Evolutionary conservation across 2,797 vertebrate species (phyloP), one percentile per base, ranked within the genome.

Genomic region (Epinephelus malabaricus): DNA sequence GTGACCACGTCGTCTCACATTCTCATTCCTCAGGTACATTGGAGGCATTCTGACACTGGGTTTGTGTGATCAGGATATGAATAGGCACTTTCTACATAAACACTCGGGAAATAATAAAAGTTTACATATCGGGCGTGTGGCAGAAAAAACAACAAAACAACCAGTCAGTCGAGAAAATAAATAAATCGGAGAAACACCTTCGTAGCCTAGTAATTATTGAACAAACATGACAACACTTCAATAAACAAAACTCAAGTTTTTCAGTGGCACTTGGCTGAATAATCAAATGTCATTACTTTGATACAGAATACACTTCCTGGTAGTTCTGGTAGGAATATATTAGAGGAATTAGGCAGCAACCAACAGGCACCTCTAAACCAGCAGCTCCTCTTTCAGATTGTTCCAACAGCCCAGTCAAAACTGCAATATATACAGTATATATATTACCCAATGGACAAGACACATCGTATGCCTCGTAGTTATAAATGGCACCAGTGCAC

Each of bases 41-140:
- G 83, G 78, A 87, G 85, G 92, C 86, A 84, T 85, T 91, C 88
- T 88, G 86, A 93, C 85, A 90, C 84, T 79, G 88, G 83, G 85
- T 89, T 83, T 78, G 87, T 87, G 88, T 84, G 95, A 95, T 94
- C 88, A 84, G 91, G 93, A 95, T 95, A 95, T 94, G 94, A 95
- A 95, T 95, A 94, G 95, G 96, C 96, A 95, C 96, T 96, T 97
- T 96, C 96, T 94, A 96, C 96, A 94, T 95, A 91, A 81, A 95
- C 94, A 95, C 96, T 95, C 90, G 92, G 95, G 93, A 93, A 86
- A 87, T 90, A 86, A 87, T 90, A 43, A 93, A 93, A 81, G 75
- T 87, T 91, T 82, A 93, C 73, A 87, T 85, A 90, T 89, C 88
- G 86, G 84, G 89, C 92, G 88, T 88, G 78, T 82, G 77, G 47